Evolutionary conservation across 2,888 invertebrate species (phyloP), one percentile per base, ranked within the genome.

Genomic region (Leucoma salicis): DNA sequence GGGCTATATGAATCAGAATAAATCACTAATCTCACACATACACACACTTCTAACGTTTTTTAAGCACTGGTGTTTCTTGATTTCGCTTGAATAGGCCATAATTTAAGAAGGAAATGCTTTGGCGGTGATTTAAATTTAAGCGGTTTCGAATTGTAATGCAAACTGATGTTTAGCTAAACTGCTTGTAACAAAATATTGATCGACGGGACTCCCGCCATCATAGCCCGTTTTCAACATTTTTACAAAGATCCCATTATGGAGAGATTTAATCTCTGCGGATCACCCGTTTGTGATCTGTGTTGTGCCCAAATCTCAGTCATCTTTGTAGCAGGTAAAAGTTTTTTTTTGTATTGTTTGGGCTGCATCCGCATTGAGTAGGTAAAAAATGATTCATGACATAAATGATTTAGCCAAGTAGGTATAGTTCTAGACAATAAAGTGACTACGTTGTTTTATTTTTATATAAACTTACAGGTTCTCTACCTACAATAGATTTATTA

Each of bases 1-100:
- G 71, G 82, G 81, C 78, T 83, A 72, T 71, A 85, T 87, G 85
- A 87, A 86, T 89, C 88, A 88, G 84, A 66, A 78, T 79, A 72
- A 75, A 75, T 70, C 74, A 81, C 72, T 64, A 66, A 76, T 70
- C 70, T 68, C 70, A 71, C 65, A 70, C 60, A 65, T 4, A 13
- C 31, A 31, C 31, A 15, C 67, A 69, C 61, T 70, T 50, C 57
- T 53, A 54, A 53, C 55, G 57, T 60, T 70, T 77, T 76, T 75
- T 66, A 64, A 57, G 52, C 52, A 63, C 57, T n/a, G n/a, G 62
- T 66, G 48, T 63, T 60, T 49, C 58, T 54, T 61, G 55, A 54
- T 57, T 57, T 53, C 50, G 63, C 1, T 53, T 60, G 58, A 42
- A 47, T 50, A 42, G 43, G 42, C 52, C 55, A 50, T 44, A 34